Conservation (phyloP, 2,797 vertebrate genomes). For the Parauchenoglanis ngamensis region DNA sequence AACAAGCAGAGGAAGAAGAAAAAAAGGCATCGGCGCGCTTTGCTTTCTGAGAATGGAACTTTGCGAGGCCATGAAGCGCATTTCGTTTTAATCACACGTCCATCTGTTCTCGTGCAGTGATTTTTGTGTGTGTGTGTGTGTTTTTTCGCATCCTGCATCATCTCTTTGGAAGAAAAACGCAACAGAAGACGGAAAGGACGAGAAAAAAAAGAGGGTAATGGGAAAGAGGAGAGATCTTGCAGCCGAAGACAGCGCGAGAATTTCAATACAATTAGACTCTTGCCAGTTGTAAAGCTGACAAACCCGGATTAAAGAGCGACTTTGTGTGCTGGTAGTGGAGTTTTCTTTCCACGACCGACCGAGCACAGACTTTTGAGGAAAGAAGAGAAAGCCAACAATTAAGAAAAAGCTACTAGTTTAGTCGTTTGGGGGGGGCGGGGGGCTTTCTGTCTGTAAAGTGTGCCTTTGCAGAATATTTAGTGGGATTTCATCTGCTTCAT, state of each 20-base stretch:
- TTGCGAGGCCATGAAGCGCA: slow-evolving; percentile 57
- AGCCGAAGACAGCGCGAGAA: slow-evolving; percentile 66
- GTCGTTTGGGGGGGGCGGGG: not conserved
- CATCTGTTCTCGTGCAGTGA: slow-evolving; percentile 43
- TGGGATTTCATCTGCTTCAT: slow-evolving; percentile 12
- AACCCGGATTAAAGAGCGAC: slow-evolving; percentile 21
- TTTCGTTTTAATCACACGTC: slow-evolving; percentile 50
- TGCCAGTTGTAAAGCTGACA: slow-evolving; percentile 9
- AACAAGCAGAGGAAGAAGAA: not conserved
- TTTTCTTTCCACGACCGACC: not conserved
- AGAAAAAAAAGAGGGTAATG: slow-evolving; percentile 61
- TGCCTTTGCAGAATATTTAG: slow-evolving; percentile 17
- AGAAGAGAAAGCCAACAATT: slow-evolving; percentile 10
- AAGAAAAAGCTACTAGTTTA: not conserved
- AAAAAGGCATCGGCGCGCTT: slow-evolving; percentile 61
- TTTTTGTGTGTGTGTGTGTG: not conserved
- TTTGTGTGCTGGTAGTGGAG: slow-evolving; percentile 10
- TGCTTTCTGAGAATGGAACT: slow-evolving; percentile 68
- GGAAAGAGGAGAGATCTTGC: slow-evolving; percentile 66
- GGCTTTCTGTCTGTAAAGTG: slow-evolving; percentile 3
- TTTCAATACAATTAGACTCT: slow-evolving; percentile 32
- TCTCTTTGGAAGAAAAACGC: slow-evolving; percentile 52
- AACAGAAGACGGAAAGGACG: slow-evolving; percentile 22
- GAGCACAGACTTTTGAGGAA: slow-evolving; percentile 9
- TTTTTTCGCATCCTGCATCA: slow-evolving; percentile 26